Evolutionary conservation across 2,113 vertebrate genomes (phyloP), one percentile per base, ranked within the genome.

Genomic region (Podiceps cristatus): DNA sequence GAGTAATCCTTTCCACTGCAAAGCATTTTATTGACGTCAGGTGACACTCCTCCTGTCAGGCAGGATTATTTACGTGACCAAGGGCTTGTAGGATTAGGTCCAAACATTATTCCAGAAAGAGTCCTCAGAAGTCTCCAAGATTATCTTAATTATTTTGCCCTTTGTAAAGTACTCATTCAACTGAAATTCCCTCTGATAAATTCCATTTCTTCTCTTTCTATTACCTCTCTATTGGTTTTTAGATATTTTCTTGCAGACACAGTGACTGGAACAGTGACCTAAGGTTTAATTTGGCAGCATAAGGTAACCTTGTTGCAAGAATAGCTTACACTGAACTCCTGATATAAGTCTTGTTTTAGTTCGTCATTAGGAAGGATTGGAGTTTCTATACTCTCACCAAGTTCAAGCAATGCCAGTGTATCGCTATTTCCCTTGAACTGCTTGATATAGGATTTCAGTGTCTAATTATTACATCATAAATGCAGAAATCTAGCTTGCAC

Each of bases 11-110:
- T 72, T 95, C 47, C 86, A 22, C 62, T 82, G 88, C 9, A 86
- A 88, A 92, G 83, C 37, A 82, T 86, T 95, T 92, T 60, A 80
- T 40, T 97, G 96, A 96, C 9, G 3, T 97, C 94, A 95, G 84
- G 83, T 82, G 33, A 86, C 1, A 0, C 33, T 94, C 73, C 6
- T 11, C 45, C 9, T 69, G 60, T 25, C 19, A 74, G 82, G 56
- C 69, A 91, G 71, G 74, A 79, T 93, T 91, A 93, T 42, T 88
- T 63, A 33, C 2, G 4, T 66, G 77, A 29, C 86, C 69, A 49
- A 87, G 29, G 17, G 37, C 44, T 91, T 85, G 63, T 3, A 4
- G 68, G 90, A 92, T 80, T 92, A 83, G 40, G 64, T 67, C 80
- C 79, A 67, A 91, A 74, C 18, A 19, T 74, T 80, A 13, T 63